Percentiles rank a stretch among this genome's conserved stretches.
Conservation (phyloP, 2,888 invertebrate genomes). For the Dioctria linearis region DNA sequence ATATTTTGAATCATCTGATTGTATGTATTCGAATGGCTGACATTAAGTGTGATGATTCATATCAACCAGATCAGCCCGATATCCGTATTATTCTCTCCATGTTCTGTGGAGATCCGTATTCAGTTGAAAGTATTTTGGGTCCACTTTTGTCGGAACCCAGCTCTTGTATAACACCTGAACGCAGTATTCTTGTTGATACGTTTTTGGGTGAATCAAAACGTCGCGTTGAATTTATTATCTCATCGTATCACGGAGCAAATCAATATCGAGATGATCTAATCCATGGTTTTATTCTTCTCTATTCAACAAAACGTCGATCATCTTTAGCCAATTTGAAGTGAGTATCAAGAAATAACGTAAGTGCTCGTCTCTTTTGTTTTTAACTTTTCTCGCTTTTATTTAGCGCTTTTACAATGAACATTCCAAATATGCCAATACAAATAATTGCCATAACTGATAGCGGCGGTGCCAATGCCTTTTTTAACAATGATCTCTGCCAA, state of each 20-base stretch:
- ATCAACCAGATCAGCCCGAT: slow-evolving; percentile 70
- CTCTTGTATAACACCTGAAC: slow-evolving; percentile 78
- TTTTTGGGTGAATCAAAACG: slow-evolving; percentile 92
- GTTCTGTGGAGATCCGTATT: slow-evolving; percentile 96
- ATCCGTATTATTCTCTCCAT: slow-evolving; percentile 92
- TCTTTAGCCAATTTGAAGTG: slow-evolving; percentile 93
- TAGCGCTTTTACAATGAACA: slow-evolving; percentile 94
- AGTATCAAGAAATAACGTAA: slow-evolving; percentile 62
- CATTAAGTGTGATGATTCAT: slow-evolving; percentile 69
- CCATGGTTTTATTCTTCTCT: slow-evolving; percentile 95
- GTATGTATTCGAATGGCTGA: slow-evolving; percentile 69
- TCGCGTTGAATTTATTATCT: slow-evolving; percentile 90
- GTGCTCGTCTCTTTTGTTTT: not conserved
- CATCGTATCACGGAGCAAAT: slow-evolving; percentile 95
- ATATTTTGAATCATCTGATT: slow-evolving; percentile 70
- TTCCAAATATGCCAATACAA: slow-evolving; percentile 93
- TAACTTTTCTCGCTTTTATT: slow-evolving; percentile 60
- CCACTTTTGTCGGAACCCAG: slow-evolving; percentile 91
- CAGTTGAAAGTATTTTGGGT: slow-evolving; percentile 89
- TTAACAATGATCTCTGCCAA: slow-evolving; percentile 91
- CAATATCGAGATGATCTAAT: slow-evolving; percentile 93
- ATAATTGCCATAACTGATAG: slow-evolving; percentile 94
- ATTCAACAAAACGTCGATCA: slow-evolving; percentile 94
- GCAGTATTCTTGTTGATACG: slow-evolving; percentile 92
- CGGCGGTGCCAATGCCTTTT: slow-evolving; percentile 90